Evolutionary conservation across 2,888 invertebrate genomes (phyloP).

Genomic region (Kryphioiulus occultus): DNA sequence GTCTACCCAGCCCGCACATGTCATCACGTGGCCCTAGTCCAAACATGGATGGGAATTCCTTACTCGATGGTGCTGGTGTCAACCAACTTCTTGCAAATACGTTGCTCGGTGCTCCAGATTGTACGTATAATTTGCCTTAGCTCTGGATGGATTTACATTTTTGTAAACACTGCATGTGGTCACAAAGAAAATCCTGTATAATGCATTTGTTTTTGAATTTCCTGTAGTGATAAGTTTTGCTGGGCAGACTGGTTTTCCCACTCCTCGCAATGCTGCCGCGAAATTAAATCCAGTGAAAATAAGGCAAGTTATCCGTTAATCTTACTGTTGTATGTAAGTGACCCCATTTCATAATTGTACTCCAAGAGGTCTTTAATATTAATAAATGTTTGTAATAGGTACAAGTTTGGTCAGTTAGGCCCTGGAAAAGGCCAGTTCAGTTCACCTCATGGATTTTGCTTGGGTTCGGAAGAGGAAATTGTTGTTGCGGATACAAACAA

Average conservation of each 20-base stretch:
- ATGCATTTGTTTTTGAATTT: neutral
- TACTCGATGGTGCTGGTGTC: conserved; percentile 50
- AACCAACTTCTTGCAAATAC: conserved; percentile 46
- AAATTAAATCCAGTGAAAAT: conserved; percentile 52
- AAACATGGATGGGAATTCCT: conserved; percentile 50
- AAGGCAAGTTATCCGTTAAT: conserved; percentile 20
- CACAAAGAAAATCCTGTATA: neutral
- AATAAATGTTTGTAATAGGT: conserved; percentile 67
- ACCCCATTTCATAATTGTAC: too few species aligned
- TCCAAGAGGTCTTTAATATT: conserved; percentile 31
- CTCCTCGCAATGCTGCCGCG: conserved; percentile 27
- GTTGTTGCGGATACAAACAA: conserved; percentile 97
- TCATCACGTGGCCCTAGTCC: conserved; percentile 53
- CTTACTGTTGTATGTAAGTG: too few species aligned
- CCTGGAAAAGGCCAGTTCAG: conserved; percentile 94
- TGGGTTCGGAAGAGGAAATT: conserved; percentile 93
- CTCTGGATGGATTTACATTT: neutral
- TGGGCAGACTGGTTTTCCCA: conserved; percentile 23
- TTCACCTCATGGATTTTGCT: conserved; percentile 96
- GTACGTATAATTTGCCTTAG: neutral
- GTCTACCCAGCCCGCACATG: conserved; percentile 49
- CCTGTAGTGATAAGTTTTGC: conserved; percentile 26
- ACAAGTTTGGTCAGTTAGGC: conserved; percentile 93
- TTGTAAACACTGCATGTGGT: neutral
- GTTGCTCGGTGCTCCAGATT: conserved; percentile 27